Evolutionary conservation across 2,797 vertebrate genomes (phyloP), one percentile per base, ranked within the genome.

Genomic region (Hydrocynus forskahlii): DNA sequence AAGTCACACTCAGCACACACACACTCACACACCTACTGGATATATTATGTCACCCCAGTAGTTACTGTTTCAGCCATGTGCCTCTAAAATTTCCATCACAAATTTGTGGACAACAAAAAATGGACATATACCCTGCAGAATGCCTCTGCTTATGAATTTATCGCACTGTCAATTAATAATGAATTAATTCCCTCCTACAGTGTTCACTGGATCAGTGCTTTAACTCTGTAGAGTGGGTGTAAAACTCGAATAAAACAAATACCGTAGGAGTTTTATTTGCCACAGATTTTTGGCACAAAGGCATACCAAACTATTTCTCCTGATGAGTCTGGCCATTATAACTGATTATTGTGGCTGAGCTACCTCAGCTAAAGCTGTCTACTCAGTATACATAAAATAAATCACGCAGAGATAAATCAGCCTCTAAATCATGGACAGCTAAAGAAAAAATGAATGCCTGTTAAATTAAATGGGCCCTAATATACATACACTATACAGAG

Each of bases 11-110:
- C 48, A 60, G 2, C 55, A 63, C 55, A 29, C 52, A 68, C 54
- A 38, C 66, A 79, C 55, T 59, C 59, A 64, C 78, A 64, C 45
- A 3, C 63, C 63, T 21, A 50, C 43, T 59, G 64, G 69, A 57
- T 12, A 57, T 12, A 60, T 81, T n/a, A 60, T 59, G 54, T 60
- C 54, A 60, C 29, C 17, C 7, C 25, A 60, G 25, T 6, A 17
- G 43, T 69, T 40, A 29, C 55, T 62, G 19, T 52, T 54, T 62
- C 40, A 73, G 38, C 43, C 74, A 57, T 75, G 64, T 68, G 23
- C 10, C 5, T 59, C 2, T 59, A 43, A 59, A 13, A 13, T 19
- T 57, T 59, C 12, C 1, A 57, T 74, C 12, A 38, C 13, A 2
- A 7, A 23, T 21, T 43, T 43, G 17, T 48, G 9, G 45, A 48